Conservation (phyloP, 2,888 invertebrate species). For the Tetanocera ferruginea region DNA sequence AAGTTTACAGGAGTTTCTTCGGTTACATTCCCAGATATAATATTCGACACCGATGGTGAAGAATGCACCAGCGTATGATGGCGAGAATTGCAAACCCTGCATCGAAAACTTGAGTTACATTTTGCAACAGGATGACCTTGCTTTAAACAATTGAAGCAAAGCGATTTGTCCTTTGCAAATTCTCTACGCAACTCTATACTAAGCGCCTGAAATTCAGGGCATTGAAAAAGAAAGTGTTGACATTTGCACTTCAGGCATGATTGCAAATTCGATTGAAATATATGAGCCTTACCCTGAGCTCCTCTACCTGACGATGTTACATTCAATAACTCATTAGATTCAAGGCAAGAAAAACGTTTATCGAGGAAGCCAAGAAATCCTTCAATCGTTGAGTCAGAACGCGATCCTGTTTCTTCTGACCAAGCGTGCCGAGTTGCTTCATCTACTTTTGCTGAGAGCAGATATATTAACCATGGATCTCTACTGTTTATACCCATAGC, state of each 20-base stretch:
- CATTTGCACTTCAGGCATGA: not conserved
- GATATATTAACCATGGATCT: constrained; percentile 31
- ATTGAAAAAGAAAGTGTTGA: not conserved
- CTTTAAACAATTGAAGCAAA: constrained; percentile 32
- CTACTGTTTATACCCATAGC: constrained; percentile 22
- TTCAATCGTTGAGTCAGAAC: not conserved
- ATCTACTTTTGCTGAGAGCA: not conserved
- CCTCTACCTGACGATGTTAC: not conserved
- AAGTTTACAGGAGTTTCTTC: not conserved
- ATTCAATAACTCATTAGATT: not conserved
- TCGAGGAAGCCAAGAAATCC: not conserved
- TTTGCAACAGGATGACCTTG: constrained; percentile 1
- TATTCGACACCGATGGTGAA: not conserved
- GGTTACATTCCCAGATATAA: not conserved
- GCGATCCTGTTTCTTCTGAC: not conserved
- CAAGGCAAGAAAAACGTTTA: not conserved
- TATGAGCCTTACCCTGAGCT: not conserved
- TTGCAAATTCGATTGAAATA: not conserved
- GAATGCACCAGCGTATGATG: constrained; percentile 19
- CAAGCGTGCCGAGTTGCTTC: not conserved
- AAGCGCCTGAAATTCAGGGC: not conserved
- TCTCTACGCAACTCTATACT: constrained; percentile 2
- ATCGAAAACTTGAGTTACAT: constrained; percentile 4
- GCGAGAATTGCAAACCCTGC: constrained; percentile 6
- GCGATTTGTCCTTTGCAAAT: not conserved